A percentile compares a stretch with the other conserved stretches of the same genome.
phyloP scores from a whole-genome alignment of 2,888 invertebrate species.

The Ceraclea dissimilis region DNA sequence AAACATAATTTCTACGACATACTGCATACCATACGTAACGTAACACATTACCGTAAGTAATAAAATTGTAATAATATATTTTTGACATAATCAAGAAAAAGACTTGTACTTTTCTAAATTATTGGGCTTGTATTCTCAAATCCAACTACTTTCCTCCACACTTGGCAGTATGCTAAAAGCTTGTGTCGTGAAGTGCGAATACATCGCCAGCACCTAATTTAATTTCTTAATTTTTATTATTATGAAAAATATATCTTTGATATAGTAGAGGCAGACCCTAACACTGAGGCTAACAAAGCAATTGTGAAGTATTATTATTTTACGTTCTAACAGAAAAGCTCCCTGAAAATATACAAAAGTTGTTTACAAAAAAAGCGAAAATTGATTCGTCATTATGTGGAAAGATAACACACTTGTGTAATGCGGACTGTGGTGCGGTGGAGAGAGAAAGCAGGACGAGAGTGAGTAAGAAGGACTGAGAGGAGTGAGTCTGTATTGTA shows the following conservation, averaged over 20 bases:
- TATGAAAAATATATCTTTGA: not conserved
- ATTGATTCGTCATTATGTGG: conserved; percentile 2
- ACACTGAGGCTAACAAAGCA: not conserved
- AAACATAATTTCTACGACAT: no score
- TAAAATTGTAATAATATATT: no score
- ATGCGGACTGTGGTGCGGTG: not conserved
- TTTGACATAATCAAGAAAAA: no score
- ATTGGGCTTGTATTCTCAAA: no score
- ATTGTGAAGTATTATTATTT: not conserved
- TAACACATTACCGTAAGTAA: no score
- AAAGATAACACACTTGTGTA: not conserved
- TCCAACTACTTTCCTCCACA: no score
- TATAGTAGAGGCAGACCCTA: not conserved
- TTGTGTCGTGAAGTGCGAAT: no score
- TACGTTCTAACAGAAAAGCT: not conserved
- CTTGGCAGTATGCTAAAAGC: no score
- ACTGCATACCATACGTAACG: no score
- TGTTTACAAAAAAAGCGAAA: not conserved
- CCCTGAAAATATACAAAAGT: not conserved
- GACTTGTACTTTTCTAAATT: no score
- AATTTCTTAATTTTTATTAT: no score
- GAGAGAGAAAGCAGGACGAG: not conserved
- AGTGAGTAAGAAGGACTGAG: not conserved
- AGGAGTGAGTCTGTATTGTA: not conserved
- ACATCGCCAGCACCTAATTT: no score